Conservation (phyloP, 1,140 invertebrate genomes). For the Panagrolaimus sp. region DNA sequence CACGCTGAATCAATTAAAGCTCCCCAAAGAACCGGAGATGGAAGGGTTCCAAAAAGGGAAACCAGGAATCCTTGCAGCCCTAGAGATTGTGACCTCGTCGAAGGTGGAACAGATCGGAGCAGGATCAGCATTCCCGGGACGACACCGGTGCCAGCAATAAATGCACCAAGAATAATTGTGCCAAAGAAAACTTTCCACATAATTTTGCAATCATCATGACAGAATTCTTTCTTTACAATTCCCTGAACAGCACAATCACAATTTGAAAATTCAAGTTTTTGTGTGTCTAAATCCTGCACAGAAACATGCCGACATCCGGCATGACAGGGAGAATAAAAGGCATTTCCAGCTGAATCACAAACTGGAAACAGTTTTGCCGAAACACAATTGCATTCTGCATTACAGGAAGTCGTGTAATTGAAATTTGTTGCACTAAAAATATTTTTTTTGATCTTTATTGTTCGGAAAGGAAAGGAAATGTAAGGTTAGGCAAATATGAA, state of each 20-base stretch:
- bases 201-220: conserved; percentile 38
- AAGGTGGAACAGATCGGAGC: conserved; percentile 51
- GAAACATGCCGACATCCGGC: conserved; percentile 51
- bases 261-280: conserved; percentile 53
- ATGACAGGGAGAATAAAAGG: conserved; percentile 57
- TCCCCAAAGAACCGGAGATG: conserved; percentile 61
- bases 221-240: conserved; percentile 53
- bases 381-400: conserved; percentile 51
- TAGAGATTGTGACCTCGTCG: conserved; percentile 53
- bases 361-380: conserved; percentile 53
- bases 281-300: conserved; percentile 21
- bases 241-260: conserved; percentile 43
- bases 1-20: conserved; percentile 60
- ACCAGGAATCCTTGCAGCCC: conserved; percentile 59
- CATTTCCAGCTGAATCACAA: conserved; percentile 42
- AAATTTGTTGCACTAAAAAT: conserved; percentile 43
- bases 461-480: no score
- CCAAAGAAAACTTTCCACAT: conserved; percentile 44
- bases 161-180: conserved; percentile 51
- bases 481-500: no score
- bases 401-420: conserved; percentile 53
- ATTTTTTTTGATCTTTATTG: conserved; percentile 1
- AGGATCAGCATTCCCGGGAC: conserved; percentile 57
- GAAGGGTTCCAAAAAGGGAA: conserved; percentile 56
- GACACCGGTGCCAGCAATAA: conserved; percentile 51